Evolutionary conservation across 2,888 invertebrate species (phyloP).

Genomic region (Sinhomidia bicolor): DNA sequence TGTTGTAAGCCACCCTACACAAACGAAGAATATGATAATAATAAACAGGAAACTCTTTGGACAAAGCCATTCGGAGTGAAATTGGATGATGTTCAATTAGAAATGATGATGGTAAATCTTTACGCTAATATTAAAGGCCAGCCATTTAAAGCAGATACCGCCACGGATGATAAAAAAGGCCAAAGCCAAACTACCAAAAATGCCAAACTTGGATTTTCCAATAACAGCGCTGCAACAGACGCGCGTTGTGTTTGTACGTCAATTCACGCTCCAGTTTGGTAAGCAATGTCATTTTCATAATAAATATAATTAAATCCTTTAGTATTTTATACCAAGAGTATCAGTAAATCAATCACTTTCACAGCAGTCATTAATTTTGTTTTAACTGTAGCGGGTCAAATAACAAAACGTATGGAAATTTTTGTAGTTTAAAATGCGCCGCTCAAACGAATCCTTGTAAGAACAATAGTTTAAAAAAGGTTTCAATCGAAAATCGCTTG

Average conservation of each 20-base stretch:
- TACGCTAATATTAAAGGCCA: neutral
- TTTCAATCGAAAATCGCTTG: neutral
- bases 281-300: no score
- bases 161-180: neutral
- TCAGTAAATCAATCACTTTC: no score
- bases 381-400: conserved; percentile 8
- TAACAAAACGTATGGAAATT: conserved; percentile 7
- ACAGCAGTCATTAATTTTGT: no score
- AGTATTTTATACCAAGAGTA: no score
- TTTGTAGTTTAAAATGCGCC: neutral
- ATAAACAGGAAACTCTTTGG: neutral
- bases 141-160: neutral
- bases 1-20: conserved; percentile 33
- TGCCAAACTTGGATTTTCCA: neutral
- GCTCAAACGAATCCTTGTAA: neutral
- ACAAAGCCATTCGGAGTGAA: neutral
- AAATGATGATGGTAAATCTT: neutral
- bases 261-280: neutral
- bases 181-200: neutral
- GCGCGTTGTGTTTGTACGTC: neutral
- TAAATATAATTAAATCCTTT: no score
- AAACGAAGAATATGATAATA: conserved; percentile 23
- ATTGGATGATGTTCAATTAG: neutral
- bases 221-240: neutral
- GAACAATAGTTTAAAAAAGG: neutral